Conservation (phyloP, 92 coral and sea anemone genomes). For the Porites cylindrica region DNA sequence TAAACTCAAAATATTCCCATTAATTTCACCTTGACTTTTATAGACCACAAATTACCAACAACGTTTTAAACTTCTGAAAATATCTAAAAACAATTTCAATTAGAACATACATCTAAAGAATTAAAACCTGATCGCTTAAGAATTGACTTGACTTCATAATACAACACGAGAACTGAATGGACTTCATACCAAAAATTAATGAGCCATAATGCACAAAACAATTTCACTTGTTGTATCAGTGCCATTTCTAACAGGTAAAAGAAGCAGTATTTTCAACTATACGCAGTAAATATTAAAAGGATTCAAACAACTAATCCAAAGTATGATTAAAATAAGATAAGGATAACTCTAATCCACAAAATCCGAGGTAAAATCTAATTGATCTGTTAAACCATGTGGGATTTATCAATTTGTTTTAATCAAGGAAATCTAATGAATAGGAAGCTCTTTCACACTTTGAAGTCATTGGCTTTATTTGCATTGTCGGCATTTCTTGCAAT, state of each 20-base stretch:
- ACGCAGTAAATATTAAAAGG: neutral
- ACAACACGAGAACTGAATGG: neutral
- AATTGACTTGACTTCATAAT: neutral
- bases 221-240: neutral
- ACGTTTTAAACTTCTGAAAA: neutral
- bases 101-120: neutral
- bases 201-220: neutral
- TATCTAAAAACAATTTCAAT: neutral
- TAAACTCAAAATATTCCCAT: neutral
- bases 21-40: neutral
- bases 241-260: neutral
- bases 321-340: slow-evolving; percentile 12
- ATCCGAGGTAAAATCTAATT: neutral
- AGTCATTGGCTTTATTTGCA: too few relatives aligned
- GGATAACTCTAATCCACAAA: neutral
- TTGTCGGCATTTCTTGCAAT: neutral
- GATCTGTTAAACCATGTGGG: neutral
- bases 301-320: neutral
- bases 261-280: neutral
- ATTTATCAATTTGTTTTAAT: neutral
- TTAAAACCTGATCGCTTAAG: slow-evolving; percentile 1
- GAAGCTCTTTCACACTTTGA: neutral
- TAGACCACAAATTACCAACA: neutral
- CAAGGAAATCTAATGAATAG: neutral
- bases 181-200: neutral